Evolutionary conservation across 2,113 vertebrate genomes (phyloP), one percentile per base, ranked within the genome.

Genomic region (Castor canadensis): DNA sequence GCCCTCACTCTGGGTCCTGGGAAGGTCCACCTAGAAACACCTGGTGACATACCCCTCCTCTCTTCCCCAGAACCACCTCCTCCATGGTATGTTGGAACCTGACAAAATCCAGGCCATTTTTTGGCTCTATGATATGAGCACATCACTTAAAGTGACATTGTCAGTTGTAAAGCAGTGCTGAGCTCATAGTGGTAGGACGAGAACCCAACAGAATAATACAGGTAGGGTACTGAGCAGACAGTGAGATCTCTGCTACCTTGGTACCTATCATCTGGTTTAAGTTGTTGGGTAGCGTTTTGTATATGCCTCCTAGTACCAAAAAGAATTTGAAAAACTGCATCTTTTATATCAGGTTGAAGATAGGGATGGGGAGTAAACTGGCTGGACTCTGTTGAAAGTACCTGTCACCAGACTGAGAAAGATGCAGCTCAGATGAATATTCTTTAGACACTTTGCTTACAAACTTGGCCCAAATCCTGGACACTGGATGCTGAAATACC

Each of bases 331-430:
- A 94, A 75, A 71, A 19, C 30, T 90, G 17, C 1, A 30, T 40
- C 17, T 85, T 88, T 75, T 43, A 60, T 47, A 43, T 62, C 54
- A 73, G 10, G 9, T 58, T 71, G 52, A 28, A 76, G n/a, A n/a
- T n/a, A n/a, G n/a, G 35, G 32, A 58, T 47, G 22, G 62, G n/a
- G 6, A 9, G 9, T 15, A 85, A 75, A 64, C 60, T 16, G 2
- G 7, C 80, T 92, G 26, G 58, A 69, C 30, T 88, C 72, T 47
- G 24, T 19, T 75, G 38, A 52, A 92, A 91, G 26, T n/a, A 56
- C 58, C 43, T 43, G 35, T 93, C 89, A 83, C 26, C 43, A 87
- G 94, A 83, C 26, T 40, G 83, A 93, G 64, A 19, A 80, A 87
- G 56, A 93, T 62, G 80, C 54, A 87, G 32, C 43, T 38, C 43